Evolutionary conservation across 2,888 invertebrate species (phyloP), one percentile per base, ranked within the genome.

Genomic region (Agrochola litura): DNA sequence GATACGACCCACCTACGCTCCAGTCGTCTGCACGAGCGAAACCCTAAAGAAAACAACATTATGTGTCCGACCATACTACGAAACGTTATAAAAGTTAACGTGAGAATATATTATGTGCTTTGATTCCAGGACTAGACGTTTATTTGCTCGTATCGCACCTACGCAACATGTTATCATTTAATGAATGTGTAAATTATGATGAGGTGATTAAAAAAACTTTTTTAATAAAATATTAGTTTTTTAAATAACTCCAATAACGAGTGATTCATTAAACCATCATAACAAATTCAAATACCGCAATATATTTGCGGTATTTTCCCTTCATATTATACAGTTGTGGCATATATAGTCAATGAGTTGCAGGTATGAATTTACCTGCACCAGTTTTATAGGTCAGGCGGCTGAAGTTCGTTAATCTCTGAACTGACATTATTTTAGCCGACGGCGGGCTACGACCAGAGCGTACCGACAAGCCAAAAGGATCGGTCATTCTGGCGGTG

Each of bases 391-490:
- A 95, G 96, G 96, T 96, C 96, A 96, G 91, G 91, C 93, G 94
- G 93, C 93, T 94, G 93, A 95, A 95, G 96, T 96, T 96, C 96
- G 95, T 96, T 96, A 96, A 94, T 96, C 96, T 96, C 94, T 95
- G 94, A 94, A 96, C 94, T 95, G 95, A 95, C 96, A 96, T 96
- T 96, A 96, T 95, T 96, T 95, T 95, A 92, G 93, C 93, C 93
- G 92, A 91, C 94, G 92, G 92, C 92, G 94, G 92, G 93, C 93
- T 93, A 92, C 92, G 92, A 94, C 92, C 93, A 92, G 79, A 56
- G 92, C 92, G 92, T 94, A 95, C 95, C 95, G 94, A 95, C 94
- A 95, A 94, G 96, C 96, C 96, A 96, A 96, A 96, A 96, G 96
- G 96, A 95, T 95, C 94, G 94, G 93, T 92, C 93, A 93, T 96